These are phyloP conservation scores for Pristis pectinata DNA, from an alignment of 2,797 vertebrate species.

Conservation along the genomic window DNA sequence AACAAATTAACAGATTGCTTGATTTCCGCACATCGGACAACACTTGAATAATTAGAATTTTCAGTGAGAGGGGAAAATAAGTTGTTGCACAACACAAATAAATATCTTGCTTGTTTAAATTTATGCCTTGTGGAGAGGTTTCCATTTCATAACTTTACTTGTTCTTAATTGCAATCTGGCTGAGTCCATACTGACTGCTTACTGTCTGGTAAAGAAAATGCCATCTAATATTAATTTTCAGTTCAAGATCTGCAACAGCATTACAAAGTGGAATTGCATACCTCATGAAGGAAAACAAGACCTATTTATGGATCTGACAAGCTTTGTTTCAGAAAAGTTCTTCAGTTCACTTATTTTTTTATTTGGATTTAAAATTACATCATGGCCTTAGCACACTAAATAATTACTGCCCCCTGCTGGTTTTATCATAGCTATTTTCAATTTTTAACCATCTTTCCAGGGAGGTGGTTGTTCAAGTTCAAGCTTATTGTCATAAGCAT, in stretches of 20 bases:
- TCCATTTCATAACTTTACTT: neutral
- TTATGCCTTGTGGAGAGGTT: no score
- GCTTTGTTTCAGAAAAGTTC: neutral
- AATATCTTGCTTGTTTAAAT: neutral
- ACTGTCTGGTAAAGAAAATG: neutral
- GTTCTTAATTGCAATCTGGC: neutral
- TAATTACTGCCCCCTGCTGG: constrained; percentile 18
- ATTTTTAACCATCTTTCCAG: neutral
- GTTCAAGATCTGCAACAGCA: neutral
- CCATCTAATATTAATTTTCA: neutral
- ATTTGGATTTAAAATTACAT: neutral
- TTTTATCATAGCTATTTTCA: neutral
- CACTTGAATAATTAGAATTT: neutral
- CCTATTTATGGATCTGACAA: neutral
- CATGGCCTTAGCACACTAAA: neutral
- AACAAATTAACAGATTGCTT: neutral
- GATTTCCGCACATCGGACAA: neutral
- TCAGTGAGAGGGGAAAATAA: neutral
- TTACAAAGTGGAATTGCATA: neutral
- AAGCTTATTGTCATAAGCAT: no score
- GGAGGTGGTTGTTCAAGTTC: no score
- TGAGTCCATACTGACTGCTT: neutral
- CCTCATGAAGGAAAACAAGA: neutral
- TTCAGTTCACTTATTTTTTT: neutral
- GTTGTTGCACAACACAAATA: neutral